Evolutionary conservation across 2,888 invertebrate genomes (phyloP).

Genomic region (Orchesellides sinensis): DNA sequence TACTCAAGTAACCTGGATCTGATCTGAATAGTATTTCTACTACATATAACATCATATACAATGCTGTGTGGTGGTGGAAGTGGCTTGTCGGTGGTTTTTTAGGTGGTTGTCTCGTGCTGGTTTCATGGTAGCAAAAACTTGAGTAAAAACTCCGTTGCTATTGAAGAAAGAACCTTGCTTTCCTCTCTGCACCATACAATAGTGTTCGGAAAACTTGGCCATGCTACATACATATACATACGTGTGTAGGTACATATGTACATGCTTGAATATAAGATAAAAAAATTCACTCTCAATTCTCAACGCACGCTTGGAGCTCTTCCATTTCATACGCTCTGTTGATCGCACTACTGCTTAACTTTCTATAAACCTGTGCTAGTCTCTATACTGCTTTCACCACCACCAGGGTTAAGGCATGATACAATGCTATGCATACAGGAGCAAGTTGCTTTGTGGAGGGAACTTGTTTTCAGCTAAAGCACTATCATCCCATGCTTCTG

Average conservation of each 20-base stretch:
- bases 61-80: conserved; percentile 26
- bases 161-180: neutral
- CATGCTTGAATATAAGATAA: too few relatives aligned
- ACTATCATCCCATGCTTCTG: neutral
- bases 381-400: too few relatives aligned
- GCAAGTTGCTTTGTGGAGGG: neutral
- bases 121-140: conserved; percentile 4
- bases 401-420: too few relatives aligned
- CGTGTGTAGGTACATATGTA: too few relatives aligned
- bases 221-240: neutral
- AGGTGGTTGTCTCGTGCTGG: conserved; percentile 11
- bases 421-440: neutral
- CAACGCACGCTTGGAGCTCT: neutral
- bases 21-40: neutral
- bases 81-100: conserved; percentile 41
- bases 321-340: conserved; percentile 4
- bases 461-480: too few relatives aligned
- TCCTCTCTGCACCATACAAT: neutral
- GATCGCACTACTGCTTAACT: too few relatives aligned
- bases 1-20: neutral
- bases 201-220: neutral
- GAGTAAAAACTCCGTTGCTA: neutral
- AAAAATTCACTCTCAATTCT: neutral
- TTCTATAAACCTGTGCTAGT: too few relatives aligned
- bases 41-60: too few relatives aligned